Evolutionary conservation across 2,888 invertebrate species (phyloP), one percentile per base, ranked within the genome.

Genomic region (Drosophila kambysellisi): DNA sequence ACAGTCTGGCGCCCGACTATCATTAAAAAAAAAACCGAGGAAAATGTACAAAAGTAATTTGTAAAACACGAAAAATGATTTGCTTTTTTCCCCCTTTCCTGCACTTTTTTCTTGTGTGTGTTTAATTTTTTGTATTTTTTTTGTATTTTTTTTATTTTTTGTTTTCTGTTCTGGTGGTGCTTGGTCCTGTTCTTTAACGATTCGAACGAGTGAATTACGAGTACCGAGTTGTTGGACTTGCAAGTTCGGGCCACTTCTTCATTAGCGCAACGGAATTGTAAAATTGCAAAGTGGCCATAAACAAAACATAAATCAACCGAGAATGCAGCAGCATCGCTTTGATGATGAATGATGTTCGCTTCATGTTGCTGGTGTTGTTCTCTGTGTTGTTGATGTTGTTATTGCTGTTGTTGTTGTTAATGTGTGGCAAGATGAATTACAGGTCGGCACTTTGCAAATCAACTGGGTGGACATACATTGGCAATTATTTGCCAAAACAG

Each of bases 1-100:
- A 87, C 87, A 68, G 77, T 68, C 79, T 71, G 90, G 90, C 90
- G 87, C 88, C 86, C 70, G 66, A 74, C 62, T 73, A 78, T 88
- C 87, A 88, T 87, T 88, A 89, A 86, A 84, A 60, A 61, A 63
- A 50, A 50, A 48, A n/a, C 15, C 0, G 4, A 51, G 52, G 15
- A 68, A 56, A 52, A 37, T 41, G 67, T 78, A 82, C 73, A 54
- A 83, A 88, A 75, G 89, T 88, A 85, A 89, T 85, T 89, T 86
- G 81, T 89, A 82, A 86, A 88, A 88, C 81, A 88, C 76, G 75
- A 85, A 84, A 83, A 87, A 71, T 79, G 65, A 83, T 88, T 81
- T 78, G 86, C 61, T 74, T 53, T 58, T 77, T 59, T 79, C 35
- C 11, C 29, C 29, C 56, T 32, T 54, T 25, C 2, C 43, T 43